Base-by-base conservation (phyloP, 2,113 vertebrate species). In the Myodes glareolus region DNA sequence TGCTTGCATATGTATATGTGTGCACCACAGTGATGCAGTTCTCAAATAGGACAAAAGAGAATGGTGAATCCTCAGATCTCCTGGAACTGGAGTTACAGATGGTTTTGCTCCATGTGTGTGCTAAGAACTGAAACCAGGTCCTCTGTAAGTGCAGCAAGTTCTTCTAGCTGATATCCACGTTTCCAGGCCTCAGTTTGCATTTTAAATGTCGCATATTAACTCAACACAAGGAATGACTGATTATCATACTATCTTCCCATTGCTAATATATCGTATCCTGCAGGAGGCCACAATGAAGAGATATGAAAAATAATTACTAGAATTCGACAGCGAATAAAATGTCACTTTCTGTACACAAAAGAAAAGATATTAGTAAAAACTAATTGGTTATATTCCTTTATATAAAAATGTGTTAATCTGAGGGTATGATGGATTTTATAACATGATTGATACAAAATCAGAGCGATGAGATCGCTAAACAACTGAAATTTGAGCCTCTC, bases 341-440 rank as follows among this genome's bases (percentile, higher is more conserved):
- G 68, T 2, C 42, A 39, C 0, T 88, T 39, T 50, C n/a, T 85
- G 9, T 72, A 76, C 14, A 73, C 10, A 84, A 63, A 25, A 95
- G 27, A 47, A 73, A 92, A 76, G 68, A 72, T 76, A 86, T 19
- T 31, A 61, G 52, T 47, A 93, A 96, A 47, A 92, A 93, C 50
- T 70, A 87, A 68, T 9, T 31, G 45, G 29, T 84, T 68, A 75
- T 36, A 77, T 77, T 55, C 2, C 3, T 92, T 93, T 23, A 95
- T 17, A 45, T 78, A 84, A 80, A 94, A 91, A 33, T 86, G 11
- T 80, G 68, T 55, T 84, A 50, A 92, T 92, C 42, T 94, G 58
- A 85, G 76, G 45, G 45, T 95, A 19, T 92, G 89, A 78, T 92
- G 17, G 77, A 86, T 89, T 94, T 92, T 72, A 61, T 0, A 61